A percentile compares a stretch with the other conserved stretches of the same genome.
phyloP scores from a whole-genome alignment of 2,113 vertebrate species.

The Rhineura floridana region DNA sequence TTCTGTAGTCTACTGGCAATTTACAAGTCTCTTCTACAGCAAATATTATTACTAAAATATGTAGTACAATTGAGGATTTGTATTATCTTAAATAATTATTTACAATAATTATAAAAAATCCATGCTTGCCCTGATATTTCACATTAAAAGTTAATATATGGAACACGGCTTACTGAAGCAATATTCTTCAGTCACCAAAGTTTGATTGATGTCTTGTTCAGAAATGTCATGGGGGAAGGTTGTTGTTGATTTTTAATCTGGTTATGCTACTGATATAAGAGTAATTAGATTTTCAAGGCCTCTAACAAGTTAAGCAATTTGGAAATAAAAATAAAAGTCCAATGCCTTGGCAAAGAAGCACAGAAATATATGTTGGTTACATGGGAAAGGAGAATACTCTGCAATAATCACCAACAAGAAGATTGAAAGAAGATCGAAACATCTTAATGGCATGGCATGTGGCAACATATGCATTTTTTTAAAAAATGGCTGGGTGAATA shows the following conservation, averaged over 20 bases:
- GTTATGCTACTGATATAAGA: neutral
- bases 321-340: neutral
- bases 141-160: slow-evolving; percentile 6
- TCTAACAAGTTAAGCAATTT: neutral
- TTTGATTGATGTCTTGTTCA: neutral
- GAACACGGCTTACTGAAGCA: neutral
- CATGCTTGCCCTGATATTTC: slow-evolving; percentile 1
- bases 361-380: slow-evolving; percentile 3
- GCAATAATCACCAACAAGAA: neutral
- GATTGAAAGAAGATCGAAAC: neutral
- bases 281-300: slow-evolving; percentile 1
- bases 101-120: neutral
- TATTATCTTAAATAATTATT: slow-evolving; percentile 1
- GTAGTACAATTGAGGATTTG: neutral
- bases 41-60: neutral
- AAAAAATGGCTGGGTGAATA: neutral
- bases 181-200: neutral
- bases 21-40: neutral
- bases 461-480: neutral
- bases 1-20: neutral
- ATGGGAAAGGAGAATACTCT: neutral
- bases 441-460: neutral
- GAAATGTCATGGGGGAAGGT: neutral
- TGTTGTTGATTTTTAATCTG: neutral
- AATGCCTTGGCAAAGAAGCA: neutral